Conservation (phyloP, 2,888 invertebrate species). For the Mallateleia sp. region DNA sequence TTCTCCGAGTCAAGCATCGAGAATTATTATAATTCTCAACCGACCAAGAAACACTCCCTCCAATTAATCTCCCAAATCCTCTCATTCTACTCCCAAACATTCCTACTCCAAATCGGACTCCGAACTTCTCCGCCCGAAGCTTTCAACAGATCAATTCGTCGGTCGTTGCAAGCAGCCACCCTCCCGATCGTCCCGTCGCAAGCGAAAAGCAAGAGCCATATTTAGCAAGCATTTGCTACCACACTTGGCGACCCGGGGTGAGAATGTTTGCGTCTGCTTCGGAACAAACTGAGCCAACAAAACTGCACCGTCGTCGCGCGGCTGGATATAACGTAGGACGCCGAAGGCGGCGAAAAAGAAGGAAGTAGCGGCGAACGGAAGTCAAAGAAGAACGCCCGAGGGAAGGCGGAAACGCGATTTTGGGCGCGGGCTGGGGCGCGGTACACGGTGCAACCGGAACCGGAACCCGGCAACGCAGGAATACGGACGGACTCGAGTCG, state of each 20-base stretch:
- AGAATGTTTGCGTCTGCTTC: slow-evolving; percentile 49
- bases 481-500: slow-evolving; percentile 83
- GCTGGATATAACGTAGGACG: slow-evolving; percentile 36
- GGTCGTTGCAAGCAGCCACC: background rate
- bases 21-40: no score
- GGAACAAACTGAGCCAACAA: slow-evolving; percentile 33
- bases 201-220: slow-evolving; percentile 32
- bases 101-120: background rate
- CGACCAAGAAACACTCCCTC: no score
- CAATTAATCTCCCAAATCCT: no score
- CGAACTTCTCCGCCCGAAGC: background rate
- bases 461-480: slow-evolving; percentile 86
- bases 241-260: slow-evolving; percentile 28
- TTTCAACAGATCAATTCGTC: background rate
- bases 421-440: slow-evolving; percentile 62
- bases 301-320: slow-evolving; percentile 53
- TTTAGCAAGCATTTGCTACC: slow-evolving; percentile 25
- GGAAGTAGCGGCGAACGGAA: slow-evolving; percentile 82
- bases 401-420: slow-evolving; percentile 77
- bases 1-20: no score
- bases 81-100: no score
- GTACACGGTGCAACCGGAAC: slow-evolving; percentile 85
- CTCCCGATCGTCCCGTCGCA: background rate
- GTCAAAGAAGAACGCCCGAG: slow-evolving; percentile 80
- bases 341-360: slow-evolving; percentile 68